phyloP scores from a whole-genome alignment of 2,888 invertebrate species.

The Schizaphis graminum region DNA sequence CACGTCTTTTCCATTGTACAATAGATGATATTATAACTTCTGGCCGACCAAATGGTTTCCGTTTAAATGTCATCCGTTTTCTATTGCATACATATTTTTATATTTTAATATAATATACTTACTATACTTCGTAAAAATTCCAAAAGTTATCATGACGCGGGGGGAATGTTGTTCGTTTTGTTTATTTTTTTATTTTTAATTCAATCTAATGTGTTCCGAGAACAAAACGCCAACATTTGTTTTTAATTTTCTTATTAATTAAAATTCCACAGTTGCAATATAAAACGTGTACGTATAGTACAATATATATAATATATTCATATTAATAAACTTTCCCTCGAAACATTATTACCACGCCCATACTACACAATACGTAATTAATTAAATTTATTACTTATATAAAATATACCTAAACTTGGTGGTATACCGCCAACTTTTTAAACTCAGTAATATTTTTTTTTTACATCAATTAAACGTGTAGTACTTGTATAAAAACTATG shows the following conservation, averaged over 20 bases:
- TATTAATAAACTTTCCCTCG: constrained; percentile 13
- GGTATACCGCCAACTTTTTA: background rate
- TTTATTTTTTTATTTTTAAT: background rate
- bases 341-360: constrained; percentile 29
- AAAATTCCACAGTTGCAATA: background rate
- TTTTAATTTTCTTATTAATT: constrained; percentile 37
- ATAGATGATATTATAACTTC: background rate
- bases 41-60: background rate
- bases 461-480: background rate
- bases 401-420: background rate
- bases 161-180: background rate
- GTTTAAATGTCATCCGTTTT: background rate
- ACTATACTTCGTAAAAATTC: background rate
- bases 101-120: background rate
- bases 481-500: background rate
- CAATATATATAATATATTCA: constrained; percentile 16
- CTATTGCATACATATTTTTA: background rate
- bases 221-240: background rate
- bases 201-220: background rate
- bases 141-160: background rate
- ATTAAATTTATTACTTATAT: constrained; percentile 13
- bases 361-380: background rate
- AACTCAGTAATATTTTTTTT: background rate
- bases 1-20: background rate
- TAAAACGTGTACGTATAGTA: background rate